phyloP scores from a whole-genome alignment of 2,113 vertebrate genomes.

The Penelope pileata region DNA sequence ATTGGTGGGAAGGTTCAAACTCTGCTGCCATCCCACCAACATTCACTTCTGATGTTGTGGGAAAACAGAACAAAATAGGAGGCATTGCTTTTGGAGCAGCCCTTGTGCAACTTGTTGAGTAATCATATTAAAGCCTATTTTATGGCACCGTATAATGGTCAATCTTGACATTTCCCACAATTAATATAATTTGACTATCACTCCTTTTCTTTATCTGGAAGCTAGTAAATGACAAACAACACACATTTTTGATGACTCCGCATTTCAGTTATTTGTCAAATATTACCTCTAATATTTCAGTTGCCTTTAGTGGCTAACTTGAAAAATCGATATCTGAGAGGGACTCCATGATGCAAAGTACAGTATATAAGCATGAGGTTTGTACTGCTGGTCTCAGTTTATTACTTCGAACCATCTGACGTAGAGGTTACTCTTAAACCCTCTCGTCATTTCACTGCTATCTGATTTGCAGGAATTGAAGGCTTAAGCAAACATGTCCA shows the following conservation, averaged over 20 bases:
- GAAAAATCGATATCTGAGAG: background rate
- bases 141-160: background rate
- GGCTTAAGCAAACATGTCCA: slow-evolving; percentile 26
- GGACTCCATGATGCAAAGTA: background rate
- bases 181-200: background rate
- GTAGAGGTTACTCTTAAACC: background rate
- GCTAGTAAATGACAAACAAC: background rate
- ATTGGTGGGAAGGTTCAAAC: too few species aligned
- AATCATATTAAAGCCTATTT: background rate
- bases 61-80: background rate
- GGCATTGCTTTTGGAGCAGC: background rate
- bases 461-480: slow-evolving; percentile 24
- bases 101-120: background rate
- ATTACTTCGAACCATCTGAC: slow-evolving; percentile 13
- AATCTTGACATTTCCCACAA: background rate
- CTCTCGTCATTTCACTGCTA: background rate
- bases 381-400: background rate
- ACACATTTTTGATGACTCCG: background rate
- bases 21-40: too few species aligned
- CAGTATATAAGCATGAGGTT: slow-evolving; percentile 49
- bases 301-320: background rate
- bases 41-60: too few species aligned
- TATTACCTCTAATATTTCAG: background rate
- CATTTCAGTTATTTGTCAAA: slow-evolving; percentile 39
- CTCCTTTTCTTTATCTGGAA: slow-evolving; percentile 11